Base-by-base conservation (phyloP, 1,140 invertebrate genomes). In the Sitophilus oryzae region DNA sequence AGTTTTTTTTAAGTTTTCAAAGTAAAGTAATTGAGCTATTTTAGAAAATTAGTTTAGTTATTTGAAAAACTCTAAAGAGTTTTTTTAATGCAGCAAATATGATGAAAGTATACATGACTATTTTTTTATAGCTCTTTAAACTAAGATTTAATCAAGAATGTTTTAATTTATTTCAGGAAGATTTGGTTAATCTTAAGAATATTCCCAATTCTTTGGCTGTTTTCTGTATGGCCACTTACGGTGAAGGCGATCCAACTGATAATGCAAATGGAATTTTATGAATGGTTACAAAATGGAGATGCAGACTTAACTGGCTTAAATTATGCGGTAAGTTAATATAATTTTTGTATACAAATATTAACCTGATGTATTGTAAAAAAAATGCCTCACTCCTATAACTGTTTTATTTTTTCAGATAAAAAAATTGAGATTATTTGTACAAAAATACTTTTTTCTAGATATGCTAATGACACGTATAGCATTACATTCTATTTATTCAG, bases 201-300 rank as follows among this genome's bases (percentile, higher is more conserved):
- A 93, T 99, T 63, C 78, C 86, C 43, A 97, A 97, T 68, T 93
- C 93, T 19, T 75, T 99, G 49, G 93, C 92, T 11, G 89, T 99
- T 37, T 98, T 99, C 74, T 96, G 93, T 71, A 78, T 99, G 75
- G 97, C 97, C 0, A 99, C 97, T 0, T 99, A 99, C 71, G 97
- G 97, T 37, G 97, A 99, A 77, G 97, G 97, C 19, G 97, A 99
- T 76, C 97, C 97, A 0, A 99, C 97, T 1, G 96, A 99, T 73
- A 99, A 99, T 77, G 91, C 95, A 14, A n/a, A 96, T 97, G 85
- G 94, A 97, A 64, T 96, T 99, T 66, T 90, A 89, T 69, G 95
- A 99, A 65, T 98, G 92, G 91, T 76, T 99, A n/a, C 91, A 95
- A 72, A 88, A 84, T 68, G 91, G 91, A 25, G 91, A 94, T 58